phyloP scores from a whole-genome alignment of 2,888 invertebrate species.

The Corythucha ciliata region DNA sequence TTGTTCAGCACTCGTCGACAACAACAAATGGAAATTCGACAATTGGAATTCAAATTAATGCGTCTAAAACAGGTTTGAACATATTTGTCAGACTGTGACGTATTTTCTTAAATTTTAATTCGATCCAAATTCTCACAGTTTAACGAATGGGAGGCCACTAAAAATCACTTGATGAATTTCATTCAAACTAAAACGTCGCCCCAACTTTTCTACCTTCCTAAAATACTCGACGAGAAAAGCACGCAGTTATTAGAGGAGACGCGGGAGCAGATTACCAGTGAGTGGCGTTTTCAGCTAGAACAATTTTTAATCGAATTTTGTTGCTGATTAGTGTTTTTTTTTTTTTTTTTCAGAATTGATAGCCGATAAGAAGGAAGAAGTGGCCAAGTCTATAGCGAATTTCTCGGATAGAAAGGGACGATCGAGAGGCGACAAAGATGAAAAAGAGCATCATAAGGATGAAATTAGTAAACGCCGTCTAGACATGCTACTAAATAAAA shows the following conservation, averaged over 20 bases:
- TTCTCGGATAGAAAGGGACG: conserved; percentile 45
- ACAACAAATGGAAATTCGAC: conserved; percentile 79
- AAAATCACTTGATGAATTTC: conserved; percentile 66
- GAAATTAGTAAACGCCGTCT: not conserved
- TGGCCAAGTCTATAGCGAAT: conserved; percentile 54
- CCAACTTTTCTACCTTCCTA: conserved; percentile 78
- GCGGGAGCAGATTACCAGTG: conserved; percentile 55
- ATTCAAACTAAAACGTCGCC: conserved; percentile 83
- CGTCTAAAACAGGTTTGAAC: conserved; percentile 65
- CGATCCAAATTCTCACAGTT: conserved; percentile 38
- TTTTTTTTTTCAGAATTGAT: conserved; percentile 49
- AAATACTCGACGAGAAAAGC: conserved; percentile 60
- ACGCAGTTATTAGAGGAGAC: conserved; percentile 56
- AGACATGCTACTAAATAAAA: too few relatives aligned
- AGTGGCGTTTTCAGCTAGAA: conserved; percentile 39
- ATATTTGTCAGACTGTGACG: conserved; percentile 1
- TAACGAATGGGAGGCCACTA: conserved; percentile 75
- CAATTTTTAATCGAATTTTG: not conserved
- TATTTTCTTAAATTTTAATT: conserved; percentile 8
- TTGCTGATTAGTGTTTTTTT: too few relatives aligned
- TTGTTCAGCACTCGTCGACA: conserved; percentile 76
- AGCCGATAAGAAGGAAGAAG: conserved; percentile 51
- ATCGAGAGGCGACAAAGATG: conserved; percentile 19
- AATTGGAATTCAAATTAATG: conserved; percentile 81
- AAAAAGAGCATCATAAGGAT: not conserved